Evolutionary conservation across 2,888 invertebrate genomes (phyloP), one percentile per base, ranked within the genome.

Genomic region (Pasiphila rectangulata): DNA sequence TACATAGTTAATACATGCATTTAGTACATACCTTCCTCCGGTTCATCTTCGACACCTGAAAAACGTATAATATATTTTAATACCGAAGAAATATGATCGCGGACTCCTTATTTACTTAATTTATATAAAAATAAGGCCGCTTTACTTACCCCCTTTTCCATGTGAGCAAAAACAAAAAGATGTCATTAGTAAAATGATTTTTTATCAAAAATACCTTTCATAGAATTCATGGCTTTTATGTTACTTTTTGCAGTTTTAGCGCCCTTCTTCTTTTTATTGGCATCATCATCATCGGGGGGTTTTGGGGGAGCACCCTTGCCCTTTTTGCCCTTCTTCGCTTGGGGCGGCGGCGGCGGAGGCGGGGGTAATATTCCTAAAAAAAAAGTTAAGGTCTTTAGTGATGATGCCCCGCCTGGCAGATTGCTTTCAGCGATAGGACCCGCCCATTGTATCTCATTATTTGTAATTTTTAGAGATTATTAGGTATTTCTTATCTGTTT

Each of bases 331-430:
- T 77, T 77, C 54, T 73, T 72, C 56, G 76, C 72, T 62, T 84
- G 73, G 35, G 72, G 61, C 47, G 65, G 58, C 10, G 79, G 67
- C 0, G 78, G 67, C 0, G 83, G 80, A 0, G 81, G 75, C 0
- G 79, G 79, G 0, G 84, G 81, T 32, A 83, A 56, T 2, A 88
- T 64, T 50, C 80, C 86, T 86, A 36, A n/a, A 51, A 46, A 1
- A 36, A 32, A 37, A 21, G 19, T 23, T 24, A 9, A 24, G 1
- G n/a, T n/a, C n/a, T n/a, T n/a, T n/a, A n/a, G n/a, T n/a, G n/a
- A n/a, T n/a, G n/a, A n/a, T n/a, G n/a, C n/a, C n/a, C n/a, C n/a
- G n/a, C n/a, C n/a, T n/a, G n/a, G n/a, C n/a, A n/a, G n/a, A n/a
- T n/a, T n/a, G n/a, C n/a, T n/a, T n/a, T n/a, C n/a, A n/a, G n/a